Percentiles rank a stretch among this genome's conserved stretches.
Conservation (phyloP, 2,888 invertebrate species). For the Palloptera scutellata region DNA sequence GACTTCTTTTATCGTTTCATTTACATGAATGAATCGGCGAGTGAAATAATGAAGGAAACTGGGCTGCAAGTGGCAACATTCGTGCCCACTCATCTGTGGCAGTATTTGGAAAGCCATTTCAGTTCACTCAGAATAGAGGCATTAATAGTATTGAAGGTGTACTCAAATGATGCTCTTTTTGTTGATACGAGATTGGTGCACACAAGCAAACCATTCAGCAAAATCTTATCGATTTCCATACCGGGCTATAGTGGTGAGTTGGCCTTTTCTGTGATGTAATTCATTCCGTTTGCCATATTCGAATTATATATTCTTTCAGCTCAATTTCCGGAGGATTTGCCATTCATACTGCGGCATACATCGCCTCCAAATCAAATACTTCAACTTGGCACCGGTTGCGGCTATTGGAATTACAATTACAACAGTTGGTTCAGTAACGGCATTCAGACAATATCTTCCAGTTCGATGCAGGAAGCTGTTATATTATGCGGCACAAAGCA, state of each 20-base stretch:
- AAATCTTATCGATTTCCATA: slow-evolving; percentile 70
- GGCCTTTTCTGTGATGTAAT: not conserved
- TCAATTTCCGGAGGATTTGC: slow-evolving; percentile 66
- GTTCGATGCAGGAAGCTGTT: slow-evolving; percentile 45
- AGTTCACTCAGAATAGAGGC: slow-evolving; percentile 44
- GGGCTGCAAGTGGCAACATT: slow-evolving; percentile 68
- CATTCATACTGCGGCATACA: slow-evolving; percentile 62
- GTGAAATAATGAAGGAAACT: slow-evolving; percentile 63
- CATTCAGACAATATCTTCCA: slow-evolving; percentile 59
- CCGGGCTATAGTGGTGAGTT: slow-evolving; percentile 66
- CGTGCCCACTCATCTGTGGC: slow-evolving; percentile 65
- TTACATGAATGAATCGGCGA: slow-evolving; percentile 62
- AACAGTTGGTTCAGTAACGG: slow-evolving; percentile 69
- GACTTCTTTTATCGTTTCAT: slow-evolving; percentile 58
- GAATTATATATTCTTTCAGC: slow-evolving; percentile 42
- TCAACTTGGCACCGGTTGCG: slow-evolving; percentile 62
- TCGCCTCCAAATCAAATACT: slow-evolving; percentile 8
- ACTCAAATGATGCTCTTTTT: slow-evolving; percentile 68
- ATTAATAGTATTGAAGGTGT: slow-evolving; percentile 67
- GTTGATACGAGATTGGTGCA: slow-evolving; percentile 64
- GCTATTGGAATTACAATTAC: slow-evolving; percentile 70
- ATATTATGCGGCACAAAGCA: slow-evolving; percentile 68
- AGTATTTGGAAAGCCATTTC: slow-evolving; percentile 4
- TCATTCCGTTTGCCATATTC: not conserved
- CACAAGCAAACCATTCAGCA: slow-evolving; percentile 59